Conservation (phyloP, 1,140 invertebrate genomes). For the Arctopsyche grandis region DNA sequence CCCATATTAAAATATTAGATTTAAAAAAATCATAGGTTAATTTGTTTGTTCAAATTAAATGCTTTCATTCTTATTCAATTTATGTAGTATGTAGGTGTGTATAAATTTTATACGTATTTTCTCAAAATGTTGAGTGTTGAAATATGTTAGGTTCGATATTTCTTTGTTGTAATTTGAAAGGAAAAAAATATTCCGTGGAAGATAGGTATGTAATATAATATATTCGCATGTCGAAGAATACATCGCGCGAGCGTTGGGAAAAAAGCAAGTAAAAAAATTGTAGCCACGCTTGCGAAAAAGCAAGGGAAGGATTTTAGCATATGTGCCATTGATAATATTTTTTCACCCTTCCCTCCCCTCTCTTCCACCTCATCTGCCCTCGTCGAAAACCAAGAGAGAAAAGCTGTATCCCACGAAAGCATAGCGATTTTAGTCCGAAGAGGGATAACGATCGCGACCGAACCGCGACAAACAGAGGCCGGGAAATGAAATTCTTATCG, state of each 20-base stretch:
- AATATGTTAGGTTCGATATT: background rate
- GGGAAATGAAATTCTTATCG: conserved; percentile 55
- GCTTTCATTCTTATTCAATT: too few relatives aligned
- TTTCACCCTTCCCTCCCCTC: background rate
- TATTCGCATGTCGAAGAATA: conserved; percentile 7
- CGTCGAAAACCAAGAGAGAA: background rate
- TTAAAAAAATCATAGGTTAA: too few relatives aligned
- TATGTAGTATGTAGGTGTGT: too few relatives aligned
- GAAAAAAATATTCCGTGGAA: background rate
- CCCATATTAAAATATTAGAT: too few relatives aligned
- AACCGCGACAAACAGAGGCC: conserved; percentile 46
- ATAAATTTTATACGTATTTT: too few relatives aligned
- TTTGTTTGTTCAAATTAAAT: too few relatives aligned
- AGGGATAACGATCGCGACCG: conserved; percentile 51
- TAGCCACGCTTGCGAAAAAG: conserved; percentile 26
- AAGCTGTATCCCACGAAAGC: conserved; percentile 13
- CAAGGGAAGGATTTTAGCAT: conserved; percentile 28
- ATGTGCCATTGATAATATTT: conserved; percentile 36
- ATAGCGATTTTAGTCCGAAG: conserved; percentile 29
- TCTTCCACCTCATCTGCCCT: background rate
- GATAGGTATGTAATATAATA: background rate
- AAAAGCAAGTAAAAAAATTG: background rate
- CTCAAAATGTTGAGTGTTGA: too few relatives aligned
- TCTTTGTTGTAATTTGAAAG: conserved; percentile 3
- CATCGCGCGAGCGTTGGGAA: conserved; percentile 2